Base-by-base conservation (phyloP, 2,888 invertebrate species). In the Galerucella nymphaeae region DNA sequence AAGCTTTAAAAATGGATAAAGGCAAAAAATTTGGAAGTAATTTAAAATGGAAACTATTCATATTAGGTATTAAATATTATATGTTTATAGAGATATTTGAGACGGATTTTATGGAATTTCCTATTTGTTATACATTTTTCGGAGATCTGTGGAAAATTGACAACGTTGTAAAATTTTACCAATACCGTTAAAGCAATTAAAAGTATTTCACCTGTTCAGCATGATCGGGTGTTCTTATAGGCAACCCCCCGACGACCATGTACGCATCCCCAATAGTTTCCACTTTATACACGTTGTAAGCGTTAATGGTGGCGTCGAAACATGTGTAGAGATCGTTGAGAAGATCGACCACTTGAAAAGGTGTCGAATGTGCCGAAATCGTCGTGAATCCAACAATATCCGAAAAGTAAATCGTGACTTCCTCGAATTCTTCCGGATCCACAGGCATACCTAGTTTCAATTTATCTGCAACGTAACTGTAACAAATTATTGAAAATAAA, bases 261-360 rank as follows among this genome's bases (percentile, higher is more conserved):
- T 96, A 95, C 1, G 97, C 97, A 86, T 97, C 97, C 13, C 97
- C 97, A 80, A 97, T 97, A 0, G 97, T 97, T 87, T 97, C 97
- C 80, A 97, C 96, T 90, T 96, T 96, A 86, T 96, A 96, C 6
- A 96, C 96, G 83, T 93, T 92, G 85, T 95, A 97, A 75, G 94
- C 94, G 87, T 95, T 94, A 84, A 97, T 96, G 77, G 96, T 96
- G 48, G 95, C 95, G 87, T 97, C 97, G 87, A 97, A 97, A 77
- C 95, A 93, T 11, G 96, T 96, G 88, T 97, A 97, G 59, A 97
- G 90, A 86, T 97, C 96, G 86, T 97, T 97, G 72, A 97, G 90
- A 66, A 96, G 89, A 87, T 95, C 95, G 63, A 95, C 96, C 67
- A 98, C 83, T 89, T 98, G 94, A 82, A 96, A 94, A 55, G 96